Evolutionary conservation across 2,888 invertebrate species (phyloP).

Genomic region (Sthenelais limicola): DNA sequence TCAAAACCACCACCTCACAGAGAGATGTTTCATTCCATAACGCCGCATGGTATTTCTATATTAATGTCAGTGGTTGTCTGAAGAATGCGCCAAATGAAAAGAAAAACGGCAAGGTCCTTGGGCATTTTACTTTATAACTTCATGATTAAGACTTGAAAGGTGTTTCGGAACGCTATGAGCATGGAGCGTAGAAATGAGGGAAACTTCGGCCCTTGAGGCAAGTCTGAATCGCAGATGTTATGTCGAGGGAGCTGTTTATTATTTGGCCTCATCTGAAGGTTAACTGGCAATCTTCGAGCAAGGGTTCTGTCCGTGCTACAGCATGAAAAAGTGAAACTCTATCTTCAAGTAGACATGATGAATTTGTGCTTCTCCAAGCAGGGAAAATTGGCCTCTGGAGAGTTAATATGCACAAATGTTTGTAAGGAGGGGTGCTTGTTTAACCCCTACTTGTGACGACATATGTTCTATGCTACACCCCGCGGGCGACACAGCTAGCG

Average conservation of each 20-base stretch:
- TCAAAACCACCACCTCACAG: no score
- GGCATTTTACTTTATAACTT: no score
- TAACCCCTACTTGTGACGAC: slow-evolving; percentile 11
- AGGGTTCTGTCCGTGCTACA: neutral
- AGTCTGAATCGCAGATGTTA: slow-evolving; percentile 1
- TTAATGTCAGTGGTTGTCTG: no score
- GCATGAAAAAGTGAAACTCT: neutral
- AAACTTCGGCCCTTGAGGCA: no score
- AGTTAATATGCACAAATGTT: neutral
- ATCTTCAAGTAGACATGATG: slow-evolving; percentile 8
- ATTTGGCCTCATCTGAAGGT: slow-evolving; percentile 11
- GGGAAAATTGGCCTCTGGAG: slow-evolving; percentile 6
- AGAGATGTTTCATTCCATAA: no score
- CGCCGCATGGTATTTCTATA: no score
- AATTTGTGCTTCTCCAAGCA: slow-evolving; percentile 25
- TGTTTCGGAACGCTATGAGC: neutral
- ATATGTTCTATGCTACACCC: slow-evolving; percentile 10
- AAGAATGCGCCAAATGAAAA: no score
- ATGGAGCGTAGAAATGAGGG: neutral
- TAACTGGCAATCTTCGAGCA: slow-evolving; percentile 27
- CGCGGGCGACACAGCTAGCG: neutral
- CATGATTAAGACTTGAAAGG: slow-evolving; percentile 24
- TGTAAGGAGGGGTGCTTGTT: neutral
- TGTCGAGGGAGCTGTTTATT: slow-evolving; percentile 24
- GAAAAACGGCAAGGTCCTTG: no score